phyloP scores from a whole-genome alignment of 2,888 invertebrate genomes.

The Opisthograptis luteolata region DNA sequence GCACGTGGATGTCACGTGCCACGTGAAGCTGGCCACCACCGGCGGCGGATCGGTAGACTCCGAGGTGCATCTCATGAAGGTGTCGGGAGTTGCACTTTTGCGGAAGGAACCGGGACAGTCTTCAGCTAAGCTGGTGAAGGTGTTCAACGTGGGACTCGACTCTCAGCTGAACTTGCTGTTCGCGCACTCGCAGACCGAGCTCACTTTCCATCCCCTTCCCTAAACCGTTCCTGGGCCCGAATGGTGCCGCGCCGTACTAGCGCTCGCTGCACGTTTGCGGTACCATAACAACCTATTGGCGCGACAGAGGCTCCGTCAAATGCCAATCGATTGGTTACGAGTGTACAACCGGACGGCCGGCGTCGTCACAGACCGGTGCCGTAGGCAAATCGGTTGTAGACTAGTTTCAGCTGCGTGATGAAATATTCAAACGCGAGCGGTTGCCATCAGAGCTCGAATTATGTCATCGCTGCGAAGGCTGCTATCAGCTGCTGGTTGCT shows the following conservation, averaged over 20 bases:
- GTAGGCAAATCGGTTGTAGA: constrained; percentile 56
- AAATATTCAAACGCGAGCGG: constrained; percentile 36
- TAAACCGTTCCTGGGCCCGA: constrained; percentile 59
- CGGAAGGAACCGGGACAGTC: constrained; percentile 84
- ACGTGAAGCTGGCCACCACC: constrained; percentile 85
- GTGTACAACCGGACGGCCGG: constrained; percentile 62
- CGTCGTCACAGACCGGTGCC: constrained; percentile 39
- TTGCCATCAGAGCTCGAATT: constrained; percentile 39
- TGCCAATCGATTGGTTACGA: constrained; percentile 70
- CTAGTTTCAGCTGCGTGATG: constrained; percentile 42
- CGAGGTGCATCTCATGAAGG: constrained; percentile 86
- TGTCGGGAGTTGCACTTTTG: constrained; percentile 87
- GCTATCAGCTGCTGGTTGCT: constrained; percentile 18
- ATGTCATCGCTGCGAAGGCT: constrained; percentile 25
- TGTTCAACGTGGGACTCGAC: constrained; percentile 88
- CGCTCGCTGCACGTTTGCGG: constrained; percentile 50
- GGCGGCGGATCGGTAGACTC: constrained; percentile 83
- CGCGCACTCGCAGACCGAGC: constrained; percentile 86
- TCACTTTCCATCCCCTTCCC: constrained; percentile 85
- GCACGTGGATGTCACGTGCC: constrained; percentile 88
- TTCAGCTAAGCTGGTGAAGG: constrained; percentile 82
- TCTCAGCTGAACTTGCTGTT: constrained; percentile 87
- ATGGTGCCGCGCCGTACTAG: constrained; percentile 64
- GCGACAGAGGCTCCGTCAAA: constrained; percentile 76
- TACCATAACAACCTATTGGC: constrained; percentile 69